Conservation (phyloP, 2,888 invertebrate genomes). For the Xiphydria camelus region DNA sequence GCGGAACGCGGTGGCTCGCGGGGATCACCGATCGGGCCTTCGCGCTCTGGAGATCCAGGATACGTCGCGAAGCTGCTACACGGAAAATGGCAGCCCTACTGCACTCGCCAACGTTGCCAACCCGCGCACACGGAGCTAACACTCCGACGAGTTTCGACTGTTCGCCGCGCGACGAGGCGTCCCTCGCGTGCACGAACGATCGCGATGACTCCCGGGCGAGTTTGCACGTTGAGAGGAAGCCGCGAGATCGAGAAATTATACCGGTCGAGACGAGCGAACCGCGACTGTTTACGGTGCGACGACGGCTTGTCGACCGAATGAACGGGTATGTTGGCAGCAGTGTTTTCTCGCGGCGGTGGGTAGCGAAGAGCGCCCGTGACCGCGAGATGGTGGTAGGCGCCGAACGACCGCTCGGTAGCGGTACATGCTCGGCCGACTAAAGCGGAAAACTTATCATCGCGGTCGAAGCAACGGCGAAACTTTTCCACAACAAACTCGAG, state of each 20-base stretch:
- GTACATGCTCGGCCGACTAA: no score
- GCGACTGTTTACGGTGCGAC: conserved; percentile 24
- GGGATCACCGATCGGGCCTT: no score
- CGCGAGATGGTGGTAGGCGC: not conserved
- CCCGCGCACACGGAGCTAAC: conserved; percentile 30
- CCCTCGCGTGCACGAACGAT: not conserved
- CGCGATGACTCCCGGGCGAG: not conserved
- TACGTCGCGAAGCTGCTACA: conserved; percentile 29
- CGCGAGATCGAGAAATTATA: conserved; percentile 10
- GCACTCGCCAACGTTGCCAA: conserved; percentile 43
- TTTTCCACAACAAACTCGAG: no score
- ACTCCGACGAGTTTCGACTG: not conserved
- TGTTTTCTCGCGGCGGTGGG: conserved; percentile 13
- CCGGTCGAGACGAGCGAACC: conserved; percentile 14
- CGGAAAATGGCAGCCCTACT: conserved; percentile 49
- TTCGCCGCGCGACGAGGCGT: not conserved
- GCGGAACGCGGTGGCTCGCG: no score
- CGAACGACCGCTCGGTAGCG: conserved; percentile 1
- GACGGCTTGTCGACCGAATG: conserved; percentile 16
- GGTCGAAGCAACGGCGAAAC: no score
- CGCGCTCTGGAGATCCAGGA: not conserved
- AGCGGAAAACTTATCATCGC: no score
- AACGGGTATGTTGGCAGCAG: conserved; percentile 20
- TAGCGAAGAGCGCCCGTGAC: conserved; percentile 4
- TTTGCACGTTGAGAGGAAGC: conserved; percentile 1